phyloP scores from a whole-genome alignment of 1,140 invertebrate genomes.

The Lutraria rhynchaena region DNA sequence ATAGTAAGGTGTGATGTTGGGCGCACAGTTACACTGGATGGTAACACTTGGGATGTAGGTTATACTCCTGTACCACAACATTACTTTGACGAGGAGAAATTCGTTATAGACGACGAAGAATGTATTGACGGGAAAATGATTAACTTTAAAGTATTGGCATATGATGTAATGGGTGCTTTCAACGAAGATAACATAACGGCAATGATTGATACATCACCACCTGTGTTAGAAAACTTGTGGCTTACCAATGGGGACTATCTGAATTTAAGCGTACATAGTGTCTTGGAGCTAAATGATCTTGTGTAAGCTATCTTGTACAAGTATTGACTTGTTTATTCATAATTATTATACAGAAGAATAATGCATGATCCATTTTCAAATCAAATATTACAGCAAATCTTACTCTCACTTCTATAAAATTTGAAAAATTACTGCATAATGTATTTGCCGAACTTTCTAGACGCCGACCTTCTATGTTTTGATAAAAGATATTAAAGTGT shows the following conservation, averaged over 20 bases:
- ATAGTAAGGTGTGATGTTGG: slow-evolving; percentile 6
- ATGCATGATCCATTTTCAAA: neutral
- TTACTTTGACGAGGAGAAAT: slow-evolving; percentile 8
- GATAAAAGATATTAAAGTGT: too few relatives aligned
- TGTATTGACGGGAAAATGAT: slow-evolving; percentile 50
- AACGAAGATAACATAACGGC: slow-evolving; percentile 40
- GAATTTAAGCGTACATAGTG: slow-evolving; percentile 39
- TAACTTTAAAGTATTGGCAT: slow-evolving; percentile 43
- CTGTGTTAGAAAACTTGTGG: slow-evolving; percentile 45
- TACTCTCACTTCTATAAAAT: neutral
- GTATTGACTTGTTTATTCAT: neutral
- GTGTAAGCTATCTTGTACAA: slow-evolving; percentile 11
- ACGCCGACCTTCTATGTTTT: too few relatives aligned
- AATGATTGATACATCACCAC: slow-evolving; percentile 30
- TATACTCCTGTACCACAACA: neutral
- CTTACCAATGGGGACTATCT: slow-evolving; percentile 27
- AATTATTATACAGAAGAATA: neutral
- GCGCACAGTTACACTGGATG: neutral
- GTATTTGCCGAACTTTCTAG: too few relatives aligned
- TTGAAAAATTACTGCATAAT: neutral
- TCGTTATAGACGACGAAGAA: slow-evolving; percentile 3
- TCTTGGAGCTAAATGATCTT: slow-evolving; percentile 14
- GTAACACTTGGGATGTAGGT: too few relatives aligned
- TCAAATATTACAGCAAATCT: neutral
- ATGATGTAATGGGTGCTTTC: slow-evolving; percentile 47